Conservation (phyloP, 2,888 invertebrate genomes). For the Fabriciana adippe region DNA sequence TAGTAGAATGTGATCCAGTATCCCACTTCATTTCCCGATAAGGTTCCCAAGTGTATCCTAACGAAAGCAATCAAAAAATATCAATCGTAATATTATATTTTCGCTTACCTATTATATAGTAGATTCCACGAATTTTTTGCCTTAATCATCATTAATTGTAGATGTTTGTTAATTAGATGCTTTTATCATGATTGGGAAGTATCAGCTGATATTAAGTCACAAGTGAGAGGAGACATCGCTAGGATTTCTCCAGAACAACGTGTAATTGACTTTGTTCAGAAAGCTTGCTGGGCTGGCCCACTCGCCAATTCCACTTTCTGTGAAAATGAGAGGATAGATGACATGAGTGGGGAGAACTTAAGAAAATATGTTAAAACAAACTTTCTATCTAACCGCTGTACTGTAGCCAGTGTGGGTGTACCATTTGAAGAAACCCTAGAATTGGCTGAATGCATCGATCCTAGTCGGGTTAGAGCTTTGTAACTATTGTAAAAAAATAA, state of each 20-base stretch:
- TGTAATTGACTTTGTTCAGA: constrained; percentile 62
- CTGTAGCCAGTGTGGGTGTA: constrained; percentile 61
- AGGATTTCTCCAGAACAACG: constrained; percentile 55
- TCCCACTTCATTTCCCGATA: no score
- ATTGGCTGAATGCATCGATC: constrained; percentile 53
- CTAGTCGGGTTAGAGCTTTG: constrained; percentile 33
- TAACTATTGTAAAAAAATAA: not conserved
- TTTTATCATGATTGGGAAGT: constrained; percentile 61
- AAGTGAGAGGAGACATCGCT: constrained; percentile 55
- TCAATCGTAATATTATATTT: no score
- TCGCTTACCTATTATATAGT: no score
- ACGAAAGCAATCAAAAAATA: no score
- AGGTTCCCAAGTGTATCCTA: no score
- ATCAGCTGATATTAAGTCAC: constrained; percentile 48
- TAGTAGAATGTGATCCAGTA: no score
- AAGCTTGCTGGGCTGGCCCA: constrained; percentile 62
- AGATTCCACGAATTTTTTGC: not conserved
- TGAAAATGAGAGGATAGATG: constrained; percentile 50
- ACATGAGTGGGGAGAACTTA: constrained; percentile 50
- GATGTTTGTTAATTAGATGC: constrained; percentile 48
- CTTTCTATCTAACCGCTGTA: constrained; percentile 54
- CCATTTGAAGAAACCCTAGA: constrained; percentile 64
- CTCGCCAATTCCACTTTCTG: constrained; percentile 66
- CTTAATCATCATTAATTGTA: not conserved
- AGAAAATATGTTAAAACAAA: constrained; percentile 47